Evolutionary conservation across 2,888 invertebrate genomes (phyloP), one percentile per base, ranked within the genome.

Genomic region (Agonopterix subpropinquella): DNA sequence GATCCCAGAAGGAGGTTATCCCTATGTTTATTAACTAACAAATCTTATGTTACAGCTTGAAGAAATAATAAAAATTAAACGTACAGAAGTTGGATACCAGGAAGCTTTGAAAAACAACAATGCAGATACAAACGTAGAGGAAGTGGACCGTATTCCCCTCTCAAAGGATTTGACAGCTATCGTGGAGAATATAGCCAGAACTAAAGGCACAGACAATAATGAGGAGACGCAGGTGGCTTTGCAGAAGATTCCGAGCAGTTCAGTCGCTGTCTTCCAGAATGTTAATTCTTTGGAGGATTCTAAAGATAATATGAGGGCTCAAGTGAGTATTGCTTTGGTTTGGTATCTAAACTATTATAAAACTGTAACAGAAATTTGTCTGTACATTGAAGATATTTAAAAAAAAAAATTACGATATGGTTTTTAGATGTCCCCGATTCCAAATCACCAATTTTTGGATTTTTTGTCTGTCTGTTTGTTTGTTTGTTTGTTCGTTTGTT

Each of bases 221-320:
- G 71, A 76, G 13, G 67, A 73, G 8, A 65, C 67, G 49, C 70
- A 77, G 54, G 61, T 89, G 18, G 65, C 77, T 35, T 69, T 92
- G 41, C 89, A 92, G 62, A 76, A 81, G 50, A 91, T 93, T 53
- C 90, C 91, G 8, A 90, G 89, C 39, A 91, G 89, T 59, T 77
- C 86, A 44, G 88, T 87, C 39, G 93, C 92, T 28, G 91, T 93
- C 0, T 94, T 92, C 71, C 94, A 94, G 77, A 93, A 91, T 51
- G 64, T 92, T 51, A 64, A 77, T 39, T 52, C 58, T 56, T 49
- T 62, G 49, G 65, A 67, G 57, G 69, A 77, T 51, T 73, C 77
- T 43, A 67, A 71, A 35, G 79, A 85, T 57, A 83, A 80, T 58
- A 93, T 93, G 79, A 90, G 89, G 65, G 79, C 84, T 11, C 91